Conservation (phyloP, 2,797 vertebrate species). For the Platyrinchus mystaceus region DNA sequence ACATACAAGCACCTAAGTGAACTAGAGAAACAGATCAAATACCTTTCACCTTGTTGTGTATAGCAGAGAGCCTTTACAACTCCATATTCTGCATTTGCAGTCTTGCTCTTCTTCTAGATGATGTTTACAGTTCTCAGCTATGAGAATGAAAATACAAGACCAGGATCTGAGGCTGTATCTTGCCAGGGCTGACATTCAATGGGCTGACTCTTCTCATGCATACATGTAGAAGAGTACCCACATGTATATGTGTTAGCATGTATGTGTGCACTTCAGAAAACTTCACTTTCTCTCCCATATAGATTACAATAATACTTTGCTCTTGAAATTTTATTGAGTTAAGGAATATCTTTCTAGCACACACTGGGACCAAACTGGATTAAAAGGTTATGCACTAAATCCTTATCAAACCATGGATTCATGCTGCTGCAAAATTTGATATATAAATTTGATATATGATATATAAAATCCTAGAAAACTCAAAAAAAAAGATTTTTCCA, state of each 20-base stretch:
- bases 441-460: neutral
- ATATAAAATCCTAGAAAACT: neutral
- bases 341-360: neutral
- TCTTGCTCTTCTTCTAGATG: neutral
- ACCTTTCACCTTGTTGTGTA: neutral
- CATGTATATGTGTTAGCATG: rapidly evolving
- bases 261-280: neutral
- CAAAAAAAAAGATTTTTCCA: neutral
- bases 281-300: rapidly evolving
- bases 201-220: neutral
- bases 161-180: neutral
- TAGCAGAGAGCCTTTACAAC: neutral
- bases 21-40: neutral
- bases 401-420: neutral
- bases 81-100: neutral
- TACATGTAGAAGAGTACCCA: neutral
- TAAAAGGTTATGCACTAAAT: neutral
- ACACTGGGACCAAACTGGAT: neutral
- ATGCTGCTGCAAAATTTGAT: neutral
- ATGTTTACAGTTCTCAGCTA: neutral
- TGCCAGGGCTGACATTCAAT: neutral
- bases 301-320: neutral
- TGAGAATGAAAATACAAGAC: neutral
- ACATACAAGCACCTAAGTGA: neutral
- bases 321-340: neutral